Base-by-base conservation (phyloP, 2,888 invertebrate species). In the Rapana venosa region DNA sequence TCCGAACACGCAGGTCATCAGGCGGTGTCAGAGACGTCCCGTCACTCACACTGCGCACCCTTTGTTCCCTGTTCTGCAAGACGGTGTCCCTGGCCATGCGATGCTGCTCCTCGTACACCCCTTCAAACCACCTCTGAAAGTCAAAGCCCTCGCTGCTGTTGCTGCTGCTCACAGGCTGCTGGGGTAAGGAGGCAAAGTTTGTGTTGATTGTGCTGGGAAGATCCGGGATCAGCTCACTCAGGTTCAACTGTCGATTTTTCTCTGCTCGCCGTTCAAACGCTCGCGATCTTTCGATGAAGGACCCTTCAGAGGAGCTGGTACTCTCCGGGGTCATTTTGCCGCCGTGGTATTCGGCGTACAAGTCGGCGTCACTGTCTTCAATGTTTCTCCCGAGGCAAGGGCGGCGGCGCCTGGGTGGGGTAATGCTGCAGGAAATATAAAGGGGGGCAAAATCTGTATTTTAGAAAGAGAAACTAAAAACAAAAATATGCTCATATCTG, bases 361-460 rank as follows among this genome's bases (percentile, higher is more conserved):
- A 91, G 89, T 95, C 95, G 70, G 94, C 94, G 89, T 95, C 95
- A 91, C 95, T 95, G 91, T 95, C 95, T 85, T 95, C 94, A 13
- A 94, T 93, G 90, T 95, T 95, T 26, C 95, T 92, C 11, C 95
- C 95, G 58, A 94, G 91, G 90, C 94, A 94, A 11, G 94, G 94
- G 87, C 93, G 94, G 85, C 95, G 91, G 47, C 91, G 93, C 90
- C 93, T 91, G 8, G 94, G 94, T 13, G 94, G 94, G 15, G 93
- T 93, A 13, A 93, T 92, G 88, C 95, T 94, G 90, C 26, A 92
- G 90, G 56, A 90, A 66, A 61, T 13, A 83, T 56, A 83, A 83
- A 36, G 87, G 5, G n/a, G 47, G 8, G 8, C 58, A 86, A 26
- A 22, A 32, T 30, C 11, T 36, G 36, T 26, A 32, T 86, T 86